Evolutionary conservation across 1,140 invertebrate genomes (phyloP), one percentile per base, ranked within the genome.

Genomic region (Drosophila saltans): DNA sequence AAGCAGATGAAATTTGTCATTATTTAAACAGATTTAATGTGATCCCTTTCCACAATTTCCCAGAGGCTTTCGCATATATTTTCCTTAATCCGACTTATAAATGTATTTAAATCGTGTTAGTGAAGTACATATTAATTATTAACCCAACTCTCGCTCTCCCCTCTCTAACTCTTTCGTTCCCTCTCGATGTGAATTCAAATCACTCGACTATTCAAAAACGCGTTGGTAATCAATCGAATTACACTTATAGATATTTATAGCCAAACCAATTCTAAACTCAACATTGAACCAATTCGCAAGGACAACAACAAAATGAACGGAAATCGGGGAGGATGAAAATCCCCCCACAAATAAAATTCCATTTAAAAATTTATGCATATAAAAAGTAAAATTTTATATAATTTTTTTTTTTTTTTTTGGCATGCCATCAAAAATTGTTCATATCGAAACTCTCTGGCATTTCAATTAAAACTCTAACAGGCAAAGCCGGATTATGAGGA

Each of bases 391-490:
- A 52, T 16, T 63, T 69, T 67, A 52, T 45, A 9, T 64, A 58
- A 16, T 16, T 16, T 16, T 16, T 16, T 16, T 16, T 16, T 68
- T n/a, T n/a, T n/a, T 55, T 66, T 81, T 69, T 73, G 63, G 7
- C 69, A 66, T 39, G 24, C 52, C 69, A 69, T 73, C 80, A 79
- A 66, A 75, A 62, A 71, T 80, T 75, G 21, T 52, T 52, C 8
- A 26, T 52, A 52, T 71, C 21, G 59, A 67, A 66, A 61, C n/a
- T 16, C 66, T 79, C 62, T 80, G 79, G 73, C 79, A 81, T 81
- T 66, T 81, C 78, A 81, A 81, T 72, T 77, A 73, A 72, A 81
- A 73, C 36, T 70, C 41, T 45, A 71, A 43, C 61, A 58, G 56
- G 74, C 63, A 36, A 41, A 67, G 16, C 36, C 39, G 43, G 41